These are phyloP conservation scores for Gadopsis bispinosus DNA, from an alignment of 2,797 vertebrate species.

Conservation along the genomic window DNA sequence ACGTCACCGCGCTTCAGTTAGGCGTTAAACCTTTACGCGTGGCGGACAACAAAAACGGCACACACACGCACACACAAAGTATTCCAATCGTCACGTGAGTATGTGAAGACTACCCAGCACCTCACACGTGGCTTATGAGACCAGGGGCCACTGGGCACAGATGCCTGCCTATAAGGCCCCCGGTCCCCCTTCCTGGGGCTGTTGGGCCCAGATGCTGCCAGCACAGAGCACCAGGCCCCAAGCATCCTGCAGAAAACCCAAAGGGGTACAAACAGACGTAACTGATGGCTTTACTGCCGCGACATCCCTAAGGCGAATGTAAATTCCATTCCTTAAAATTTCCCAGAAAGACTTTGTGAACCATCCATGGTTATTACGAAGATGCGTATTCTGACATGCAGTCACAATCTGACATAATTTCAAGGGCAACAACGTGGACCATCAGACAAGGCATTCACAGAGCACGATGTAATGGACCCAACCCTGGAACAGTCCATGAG, in stretches of 20 bases:
- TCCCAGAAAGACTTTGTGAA: background rate
- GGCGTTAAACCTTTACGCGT: too few relatives aligned
- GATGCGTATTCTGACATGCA: too few relatives aligned
- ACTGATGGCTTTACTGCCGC: background rate
- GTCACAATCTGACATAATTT: background rate
- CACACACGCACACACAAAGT: too few relatives aligned
- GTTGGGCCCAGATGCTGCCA: too few relatives aligned
- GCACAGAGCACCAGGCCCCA: too few relatives aligned
- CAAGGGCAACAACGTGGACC: background rate
- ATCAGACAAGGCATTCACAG: background rate
- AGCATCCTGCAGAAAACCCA: background rate
- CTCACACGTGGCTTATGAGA: background rate
- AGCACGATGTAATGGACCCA: constrained; percentile 13
- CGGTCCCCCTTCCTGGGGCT: too few relatives aligned
- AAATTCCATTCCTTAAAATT: background rate
- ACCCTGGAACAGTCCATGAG: background rate
- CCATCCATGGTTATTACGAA: background rate
- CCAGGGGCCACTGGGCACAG: too few relatives aligned
- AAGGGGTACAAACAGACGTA: background rate
- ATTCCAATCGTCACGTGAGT: background rate
- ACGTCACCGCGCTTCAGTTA: too few relatives aligned
- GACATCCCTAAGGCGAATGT: background rate
- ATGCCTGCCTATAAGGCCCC: too few relatives aligned
- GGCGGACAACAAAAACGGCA: too few relatives aligned
- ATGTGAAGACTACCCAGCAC: background rate